phyloP scores from a whole-genome alignment of 2,888 invertebrate species.

The Vanessa cardui region DNA sequence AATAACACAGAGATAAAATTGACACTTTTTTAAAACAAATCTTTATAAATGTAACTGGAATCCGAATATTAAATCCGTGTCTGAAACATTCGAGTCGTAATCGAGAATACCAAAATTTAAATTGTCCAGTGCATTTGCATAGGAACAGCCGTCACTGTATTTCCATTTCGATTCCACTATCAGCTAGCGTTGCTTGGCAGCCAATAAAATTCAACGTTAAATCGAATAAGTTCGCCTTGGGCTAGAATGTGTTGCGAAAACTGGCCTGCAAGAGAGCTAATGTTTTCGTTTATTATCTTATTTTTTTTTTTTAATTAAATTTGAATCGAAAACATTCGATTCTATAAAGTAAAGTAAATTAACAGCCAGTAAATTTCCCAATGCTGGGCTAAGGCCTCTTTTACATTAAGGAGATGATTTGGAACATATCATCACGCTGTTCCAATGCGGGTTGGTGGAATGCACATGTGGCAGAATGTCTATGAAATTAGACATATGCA shows the following conservation, averaged over 20 bases:
- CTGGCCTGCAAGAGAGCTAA: background rate
- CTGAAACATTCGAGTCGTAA: conserved; percentile 40
- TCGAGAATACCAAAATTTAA: conserved; percentile 55
- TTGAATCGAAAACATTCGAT: too few relatives aligned
- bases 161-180: conserved; percentile 55
- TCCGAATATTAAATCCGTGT: conserved; percentile 24
- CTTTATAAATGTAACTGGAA: background rate
- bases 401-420: too few relatives aligned
- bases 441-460: too few relatives aligned
- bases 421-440: too few relatives aligned
- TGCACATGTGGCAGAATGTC: too few relatives aligned
- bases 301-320: background rate
- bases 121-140: conserved; percentile 61
- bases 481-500: too few relatives aligned
- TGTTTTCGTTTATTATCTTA: background rate
- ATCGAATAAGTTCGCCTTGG: conserved; percentile 25
- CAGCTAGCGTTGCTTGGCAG: conserved; percentile 48
- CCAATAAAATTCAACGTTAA: conserved; percentile 43
- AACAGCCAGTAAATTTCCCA: too few relatives aligned
- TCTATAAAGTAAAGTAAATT: too few relatives aligned
- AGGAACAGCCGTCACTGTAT: conserved; percentile 56
- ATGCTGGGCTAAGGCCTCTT: too few relatives aligned
- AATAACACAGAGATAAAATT: background rate
- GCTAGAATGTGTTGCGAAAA: background rate
- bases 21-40: background rate